These are phyloP conservation scores for Spheniscus mendiculus DNA, from an alignment of 2,113 vertebrate genomes.

Conservation along the genomic window DNA sequence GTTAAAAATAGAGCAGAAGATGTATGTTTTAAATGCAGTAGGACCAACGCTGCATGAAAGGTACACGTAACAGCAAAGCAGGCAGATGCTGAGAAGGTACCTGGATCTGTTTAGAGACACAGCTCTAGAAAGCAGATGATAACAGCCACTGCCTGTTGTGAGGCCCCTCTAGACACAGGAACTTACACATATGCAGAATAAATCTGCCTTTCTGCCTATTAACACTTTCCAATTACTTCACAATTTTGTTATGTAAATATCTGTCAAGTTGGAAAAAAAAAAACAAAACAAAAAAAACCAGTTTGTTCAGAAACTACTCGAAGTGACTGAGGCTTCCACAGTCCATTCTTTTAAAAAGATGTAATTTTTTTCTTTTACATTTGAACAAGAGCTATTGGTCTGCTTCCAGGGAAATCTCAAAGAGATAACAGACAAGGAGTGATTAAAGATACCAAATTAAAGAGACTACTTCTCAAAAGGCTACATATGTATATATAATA, in stretches of 20 bases:
- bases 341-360: neutral
- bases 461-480: neutral
- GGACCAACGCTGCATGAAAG: rapidly evolving
- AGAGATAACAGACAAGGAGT: neutral
- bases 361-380: neutral
- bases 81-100: neutral
- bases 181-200: neutral
- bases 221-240: neutral
- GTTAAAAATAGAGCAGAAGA: neutral
- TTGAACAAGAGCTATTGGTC: neutral
- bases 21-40: neutral
- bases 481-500: neutral
- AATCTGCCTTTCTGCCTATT: neutral
- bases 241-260: neutral
- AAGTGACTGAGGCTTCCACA: neutral
- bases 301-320: neutral
- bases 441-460: neutral
- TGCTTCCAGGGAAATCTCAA: neutral
- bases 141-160: neutral
- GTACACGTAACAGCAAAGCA: neutral
- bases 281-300: neutral
- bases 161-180: neutral
- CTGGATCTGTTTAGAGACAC: neutral
- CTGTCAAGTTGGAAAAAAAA: neutral
- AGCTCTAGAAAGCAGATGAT: too few species aligned